These are phyloP conservation scores for Remorina albescens DNA, from an alignment of 2,797 vertebrate genomes.

Conservation along the genomic window DNA sequence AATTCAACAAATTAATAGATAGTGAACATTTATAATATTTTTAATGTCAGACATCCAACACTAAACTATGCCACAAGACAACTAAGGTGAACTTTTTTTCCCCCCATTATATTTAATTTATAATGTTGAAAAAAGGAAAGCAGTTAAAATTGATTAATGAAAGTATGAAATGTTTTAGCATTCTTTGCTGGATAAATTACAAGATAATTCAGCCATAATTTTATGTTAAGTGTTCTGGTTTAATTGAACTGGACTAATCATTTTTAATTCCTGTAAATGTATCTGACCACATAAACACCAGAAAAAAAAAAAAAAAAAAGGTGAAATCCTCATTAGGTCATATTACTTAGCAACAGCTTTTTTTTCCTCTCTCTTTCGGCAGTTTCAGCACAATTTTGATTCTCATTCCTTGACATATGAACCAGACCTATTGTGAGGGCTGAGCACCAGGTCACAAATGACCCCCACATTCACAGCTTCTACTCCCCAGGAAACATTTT, in stretches of 20 bases:
- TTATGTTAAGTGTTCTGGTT: background rate
- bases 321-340: background rate
- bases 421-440: conserved; percentile 1
- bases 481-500: conserved; percentile 33
- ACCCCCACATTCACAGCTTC: conserved; percentile 10
- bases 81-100: no score
- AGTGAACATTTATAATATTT: no score
- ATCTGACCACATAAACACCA: background rate
- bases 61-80: no score
- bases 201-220: background rate
- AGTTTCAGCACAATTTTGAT: background rate
- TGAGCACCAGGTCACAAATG: conserved; percentile 25
- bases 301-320: background rate
- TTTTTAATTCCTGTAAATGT: background rate
- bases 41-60: no score
- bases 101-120: no score
- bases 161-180: no score
- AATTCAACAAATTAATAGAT: no score
- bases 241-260: background rate
- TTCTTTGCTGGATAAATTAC: background rate
- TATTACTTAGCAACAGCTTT: background rate
- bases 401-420: conserved; percentile 1
- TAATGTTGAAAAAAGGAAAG: no score
- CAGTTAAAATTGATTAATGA: no score
- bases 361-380: no score